phyloP scores from a whole-genome alignment of 2,888 invertebrate genomes.

The Ditula angustiorana region DNA sequence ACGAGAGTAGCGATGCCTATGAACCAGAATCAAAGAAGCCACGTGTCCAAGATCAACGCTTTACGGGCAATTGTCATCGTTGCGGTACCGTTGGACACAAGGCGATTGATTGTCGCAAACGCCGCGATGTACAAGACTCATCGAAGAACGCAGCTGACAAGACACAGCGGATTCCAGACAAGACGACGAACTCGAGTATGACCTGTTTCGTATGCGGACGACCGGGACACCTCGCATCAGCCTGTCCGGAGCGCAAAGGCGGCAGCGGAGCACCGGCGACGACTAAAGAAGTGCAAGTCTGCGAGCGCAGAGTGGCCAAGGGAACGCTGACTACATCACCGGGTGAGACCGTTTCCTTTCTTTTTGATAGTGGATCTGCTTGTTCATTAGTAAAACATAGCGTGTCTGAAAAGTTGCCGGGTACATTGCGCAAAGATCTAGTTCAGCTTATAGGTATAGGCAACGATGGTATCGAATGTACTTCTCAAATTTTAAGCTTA shows the following conservation, averaged over 20 bases:
- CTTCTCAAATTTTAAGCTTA: background rate
- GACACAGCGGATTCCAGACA: too few species aligned
- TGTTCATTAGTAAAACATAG: slow-evolving; percentile 7
- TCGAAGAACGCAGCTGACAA: too few species aligned
- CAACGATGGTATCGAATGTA: background rate
- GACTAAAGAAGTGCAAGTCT: slow-evolving; percentile 15
- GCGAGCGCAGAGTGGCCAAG: slow-evolving; percentile 4
- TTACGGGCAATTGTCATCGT: too few species aligned
- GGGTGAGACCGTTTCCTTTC: slow-evolving; percentile 24
- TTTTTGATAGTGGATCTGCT: slow-evolving; percentile 27
- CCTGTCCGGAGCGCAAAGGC: too few species aligned
- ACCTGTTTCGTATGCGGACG: too few species aligned
- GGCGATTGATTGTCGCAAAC: too few species aligned
- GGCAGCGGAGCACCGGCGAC: too few species aligned
- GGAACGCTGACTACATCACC: slow-evolving; percentile 14
- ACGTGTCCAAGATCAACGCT: background rate
- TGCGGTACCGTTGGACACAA: too few species aligned
- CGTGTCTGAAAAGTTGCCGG: background rate
- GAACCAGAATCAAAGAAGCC: background rate
- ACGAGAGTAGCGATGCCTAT: background rate
- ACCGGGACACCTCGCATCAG: too few species aligned
- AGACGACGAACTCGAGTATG: too few species aligned
- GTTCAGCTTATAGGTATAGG: slow-evolving; percentile 2
- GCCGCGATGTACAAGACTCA: too few species aligned
- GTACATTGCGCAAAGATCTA: slow-evolving; percentile 3